Evolutionary conservation across 2,888 invertebrate species (phyloP), one percentile per base, ranked within the genome.

Genomic region (Sinelater perroti): DNA sequence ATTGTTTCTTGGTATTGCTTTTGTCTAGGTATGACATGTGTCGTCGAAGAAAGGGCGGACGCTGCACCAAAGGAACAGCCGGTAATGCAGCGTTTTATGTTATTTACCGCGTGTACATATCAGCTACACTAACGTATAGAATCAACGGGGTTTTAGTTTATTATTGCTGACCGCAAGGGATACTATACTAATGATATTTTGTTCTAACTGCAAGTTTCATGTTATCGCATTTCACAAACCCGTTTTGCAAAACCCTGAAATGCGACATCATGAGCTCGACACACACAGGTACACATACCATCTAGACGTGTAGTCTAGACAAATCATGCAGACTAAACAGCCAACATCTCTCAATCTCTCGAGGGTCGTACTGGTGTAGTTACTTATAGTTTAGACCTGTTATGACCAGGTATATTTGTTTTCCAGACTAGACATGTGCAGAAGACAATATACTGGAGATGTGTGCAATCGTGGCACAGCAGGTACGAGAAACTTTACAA

Each of bases 401-500:
- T 63, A 66, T 73, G 72, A 72, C 67, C 67, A 70, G 70, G 70
- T 68, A 58, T 71, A 67, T 74, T 72, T 74, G 58, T 72, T 57
- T 91, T 92, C 81, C 93, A 95, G 95, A 92, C 92, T 95, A 88
- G 95, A 95, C 91, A 95, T 95, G 95, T 95, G 95, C 91, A 90
- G 95, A 85, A 88, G 95, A 85, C 90, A 93, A 84, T 91, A 89
- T 85, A 90, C 91, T 80, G 91, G 90, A 86, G 94, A 93, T 83
- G 89, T 90, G 83, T 95, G 95, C 90, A 95, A 95, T 90, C 90
- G 95, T 86, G 95, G 95, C 85, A 95, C 95, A 74, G 95, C 95
- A 93, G 95, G 95, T 95, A 93, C 87, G 70, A 66, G 18, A 61
- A 49, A 47, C 33, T 45, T 18, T 36, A 50, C 14, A 30, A 58